phyloP scores from a whole-genome alignment of 2,113 vertebrate species.

The Burhinus bistriatus region DNA sequence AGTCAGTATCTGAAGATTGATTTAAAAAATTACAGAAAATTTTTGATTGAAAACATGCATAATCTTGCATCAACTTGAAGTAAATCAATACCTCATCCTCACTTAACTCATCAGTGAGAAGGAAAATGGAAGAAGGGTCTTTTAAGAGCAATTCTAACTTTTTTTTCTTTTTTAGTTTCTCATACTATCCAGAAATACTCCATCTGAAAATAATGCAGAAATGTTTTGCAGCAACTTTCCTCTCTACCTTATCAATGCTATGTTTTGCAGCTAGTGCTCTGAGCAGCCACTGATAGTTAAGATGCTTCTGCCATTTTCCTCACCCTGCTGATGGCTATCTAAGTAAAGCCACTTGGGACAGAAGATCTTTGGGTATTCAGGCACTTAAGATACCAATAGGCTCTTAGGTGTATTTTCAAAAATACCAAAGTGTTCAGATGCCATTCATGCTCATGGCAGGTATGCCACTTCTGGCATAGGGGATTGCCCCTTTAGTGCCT shows the following conservation, averaged over 20 bases:
- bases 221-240: background rate
- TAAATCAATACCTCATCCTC: background rate
- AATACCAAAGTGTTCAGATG: background rate
- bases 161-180: background rate
- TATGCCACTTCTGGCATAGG: background rate
- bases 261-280: background rate
- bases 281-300: background rate
- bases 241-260: background rate
- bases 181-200: background rate
- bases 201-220: background rate
- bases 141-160: background rate
- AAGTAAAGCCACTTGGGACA: background rate
- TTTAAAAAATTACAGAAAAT: background rate
- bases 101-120: background rate
- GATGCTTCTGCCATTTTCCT: background rate
- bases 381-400: background rate
- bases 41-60: background rate
- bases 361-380: background rate
- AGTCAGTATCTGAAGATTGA: background rate
- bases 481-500: background rate
- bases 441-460: background rate
- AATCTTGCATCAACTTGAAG: background rate
- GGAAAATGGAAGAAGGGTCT: background rate
- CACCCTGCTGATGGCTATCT: background rate
- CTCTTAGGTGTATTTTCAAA: background rate